phyloP scores from a whole-genome alignment of 2,797 vertebrate genomes.

The Poeciliopsis presidionis region DNA sequence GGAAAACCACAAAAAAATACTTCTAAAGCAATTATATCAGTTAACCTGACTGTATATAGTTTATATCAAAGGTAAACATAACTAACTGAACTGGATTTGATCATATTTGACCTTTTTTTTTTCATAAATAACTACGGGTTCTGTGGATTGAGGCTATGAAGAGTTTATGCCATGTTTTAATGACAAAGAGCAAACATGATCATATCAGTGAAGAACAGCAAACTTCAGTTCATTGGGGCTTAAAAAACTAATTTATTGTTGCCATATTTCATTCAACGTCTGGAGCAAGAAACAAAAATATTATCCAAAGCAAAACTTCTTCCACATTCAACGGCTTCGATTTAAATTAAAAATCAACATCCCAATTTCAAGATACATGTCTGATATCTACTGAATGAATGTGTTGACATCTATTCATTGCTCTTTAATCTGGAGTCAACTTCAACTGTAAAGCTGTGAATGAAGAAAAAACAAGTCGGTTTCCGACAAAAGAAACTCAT shows the following conservation, averaged over 20 bases:
- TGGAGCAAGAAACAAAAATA: background rate
- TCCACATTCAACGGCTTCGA: background rate
- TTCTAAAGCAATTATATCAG: background rate
- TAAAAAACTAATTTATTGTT: background rate
- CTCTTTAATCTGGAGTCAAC: background rate
- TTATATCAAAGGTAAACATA: background rate
- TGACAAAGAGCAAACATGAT: background rate
- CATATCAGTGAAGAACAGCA: background rate
- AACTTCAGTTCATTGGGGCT: background rate
- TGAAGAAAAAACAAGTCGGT: background rate
- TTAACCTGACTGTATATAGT: background rate
- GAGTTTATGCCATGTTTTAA: background rate
- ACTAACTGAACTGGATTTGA: background rate
- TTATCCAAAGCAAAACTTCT: background rate
- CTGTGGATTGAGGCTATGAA: background rate
- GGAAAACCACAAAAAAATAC: conserved; percentile 19
- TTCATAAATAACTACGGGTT: background rate
- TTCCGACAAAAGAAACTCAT: background rate
- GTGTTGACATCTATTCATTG: background rate
- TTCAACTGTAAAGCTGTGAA: background rate
- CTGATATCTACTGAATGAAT: background rate
- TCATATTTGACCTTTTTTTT: background rate
- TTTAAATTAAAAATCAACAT: background rate
- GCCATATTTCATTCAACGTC: background rate
- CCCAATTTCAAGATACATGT: background rate